Percentiles rank a stretch among this genome's conserved stretches.
These are phyloP conservation scores for Anagyrus pseudococci DNA, from an alignment of 2,888 invertebrate genomes.

Conservation along the genomic window DNA sequence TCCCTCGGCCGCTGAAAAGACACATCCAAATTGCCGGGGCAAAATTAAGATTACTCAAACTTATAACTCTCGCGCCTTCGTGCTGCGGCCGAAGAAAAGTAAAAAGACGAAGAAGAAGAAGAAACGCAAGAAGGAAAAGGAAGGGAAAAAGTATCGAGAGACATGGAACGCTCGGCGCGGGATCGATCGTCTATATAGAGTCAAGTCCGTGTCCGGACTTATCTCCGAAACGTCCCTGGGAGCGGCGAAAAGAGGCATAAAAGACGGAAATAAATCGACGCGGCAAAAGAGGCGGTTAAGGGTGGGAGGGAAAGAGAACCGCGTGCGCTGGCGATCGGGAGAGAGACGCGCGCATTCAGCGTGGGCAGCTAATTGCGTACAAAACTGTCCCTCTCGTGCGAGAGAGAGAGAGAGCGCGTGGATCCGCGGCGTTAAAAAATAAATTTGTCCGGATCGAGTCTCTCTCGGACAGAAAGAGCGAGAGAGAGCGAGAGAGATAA, in stretches of 20 bases:
- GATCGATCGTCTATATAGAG: too few species aligned
- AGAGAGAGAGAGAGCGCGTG: slow-evolving; percentile 1
- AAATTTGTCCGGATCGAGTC: slow-evolving; percentile 42
- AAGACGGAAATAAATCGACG: not conserved
- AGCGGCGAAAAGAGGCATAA: not conserved
- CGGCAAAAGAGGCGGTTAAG: too few species aligned
- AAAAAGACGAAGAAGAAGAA: not conserved
- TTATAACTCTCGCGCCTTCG: slow-evolving; percentile 7
- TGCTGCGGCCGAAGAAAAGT: not conserved
- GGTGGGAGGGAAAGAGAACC: too few species aligned
- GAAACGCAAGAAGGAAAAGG: not conserved
- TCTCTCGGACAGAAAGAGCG: too few species aligned
- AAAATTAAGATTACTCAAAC: slow-evolving; percentile 12
- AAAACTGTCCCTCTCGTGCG: slow-evolving; percentile 42
- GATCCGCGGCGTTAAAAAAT: slow-evolving; percentile 33
- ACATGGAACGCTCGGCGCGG: too few species aligned
- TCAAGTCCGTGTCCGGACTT: not conserved
- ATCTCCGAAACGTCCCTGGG: not conserved
- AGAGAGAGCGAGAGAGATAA: slow-evolving; percentile 40
- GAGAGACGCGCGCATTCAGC: slow-evolving; percentile 15
- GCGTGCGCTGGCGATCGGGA: not conserved
- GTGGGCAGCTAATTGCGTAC: slow-evolving; percentile 43
- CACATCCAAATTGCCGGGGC: not conserved
- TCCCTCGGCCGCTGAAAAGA: not conserved
- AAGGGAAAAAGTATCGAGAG: too few species aligned